These are phyloP conservation scores for Drosophila arizonae DNA, from an alignment of 1,140 invertebrate genomes.

Conservation along the genomic window DNA sequence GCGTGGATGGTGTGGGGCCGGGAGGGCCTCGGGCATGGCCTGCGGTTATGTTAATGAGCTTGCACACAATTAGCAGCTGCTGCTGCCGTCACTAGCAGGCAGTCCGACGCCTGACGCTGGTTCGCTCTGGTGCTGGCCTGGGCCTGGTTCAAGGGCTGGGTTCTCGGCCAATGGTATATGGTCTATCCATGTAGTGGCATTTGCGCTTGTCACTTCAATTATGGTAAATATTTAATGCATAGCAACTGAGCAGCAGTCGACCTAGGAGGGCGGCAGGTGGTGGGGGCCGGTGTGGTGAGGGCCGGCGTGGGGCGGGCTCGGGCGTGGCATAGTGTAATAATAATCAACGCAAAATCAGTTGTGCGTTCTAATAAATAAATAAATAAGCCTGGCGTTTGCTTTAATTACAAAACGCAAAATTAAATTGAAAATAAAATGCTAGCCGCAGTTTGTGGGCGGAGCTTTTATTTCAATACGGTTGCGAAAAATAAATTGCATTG, in stretches of 20 bases:
- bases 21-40: conserved; percentile 51
- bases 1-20: conserved; percentile 26
- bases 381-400: conserved; percentile 59
- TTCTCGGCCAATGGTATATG: conserved; percentile 31
- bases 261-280: not conserved
- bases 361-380: conserved; percentile 77
- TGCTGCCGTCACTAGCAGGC: conserved; percentile 59
- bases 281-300: too few species aligned
- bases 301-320: not conserved
- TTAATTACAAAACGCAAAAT: conserved; percentile 77
- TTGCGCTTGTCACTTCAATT: conserved; percentile 81
- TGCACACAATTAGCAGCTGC: conserved; percentile 81
- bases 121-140: not conserved
- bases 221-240: conserved; percentile 80
- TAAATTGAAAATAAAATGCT: conserved; percentile 78
- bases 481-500: conserved; percentile 57
- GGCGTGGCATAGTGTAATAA: conserved; percentile 64
- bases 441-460: conserved; percentile 52
- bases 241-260: conserved; percentile 15
- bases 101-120: not conserved
- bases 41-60: conserved; percentile 81
- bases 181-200: conserved; percentile 69
- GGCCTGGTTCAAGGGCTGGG: not conserved
- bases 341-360: conserved; percentile 78
- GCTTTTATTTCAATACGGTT: conserved; percentile 26